Base-by-base conservation (phyloP, 2,797 vertebrate genomes). In the Carapus acus region DNA sequence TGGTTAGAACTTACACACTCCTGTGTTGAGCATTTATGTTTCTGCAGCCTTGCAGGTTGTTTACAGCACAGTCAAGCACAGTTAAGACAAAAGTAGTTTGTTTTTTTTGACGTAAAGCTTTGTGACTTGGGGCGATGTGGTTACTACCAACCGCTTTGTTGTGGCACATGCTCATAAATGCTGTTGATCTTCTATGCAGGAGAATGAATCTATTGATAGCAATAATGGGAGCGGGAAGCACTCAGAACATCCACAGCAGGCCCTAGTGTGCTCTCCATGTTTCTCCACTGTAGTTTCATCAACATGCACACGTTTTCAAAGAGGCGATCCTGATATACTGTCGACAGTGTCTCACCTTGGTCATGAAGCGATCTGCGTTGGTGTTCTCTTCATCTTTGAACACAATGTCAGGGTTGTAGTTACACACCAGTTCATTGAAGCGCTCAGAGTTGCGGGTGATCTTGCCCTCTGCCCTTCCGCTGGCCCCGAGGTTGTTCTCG, bases 381-480 rank as follows among this genome's bases (percentile, higher is more conserved):
- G 91, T 96, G 81, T 92, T 91, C 86, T 98, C 95, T 77, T 98
- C 95, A 78, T 98, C 93, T 83, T 98, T 98, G 87, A 98, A 97
- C 79, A 94, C 87, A 77, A 98, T 93, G 84, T 96, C 93, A 4
- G 94, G 89, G 80, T 98, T 98, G 88, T 96, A 98, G 87, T 97
- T 98, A 81, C 93, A 92, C 67, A 95, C 91, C 20, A 98, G 88
- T 19, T 93, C 90, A 64, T 91, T 91, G 88, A 98, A 98, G 72
- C 88, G 90, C 65, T 95, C 93, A 0, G 94, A 95, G 59, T 77
- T 89, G 72, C 93, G 88, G 34, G 88, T 77, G 73, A 97, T 90
- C 83, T 92, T 95, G 65, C 93, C 92, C 82, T 98, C 95, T 1
- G 92, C 89, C 54, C 90, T 90, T 27, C 95, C 95, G 47, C 95